Evolutionary conservation across 30 jellyfish, hydroid and myxozoan species (phyloP).

Genomic region (Cassiopea andromeda): DNA sequence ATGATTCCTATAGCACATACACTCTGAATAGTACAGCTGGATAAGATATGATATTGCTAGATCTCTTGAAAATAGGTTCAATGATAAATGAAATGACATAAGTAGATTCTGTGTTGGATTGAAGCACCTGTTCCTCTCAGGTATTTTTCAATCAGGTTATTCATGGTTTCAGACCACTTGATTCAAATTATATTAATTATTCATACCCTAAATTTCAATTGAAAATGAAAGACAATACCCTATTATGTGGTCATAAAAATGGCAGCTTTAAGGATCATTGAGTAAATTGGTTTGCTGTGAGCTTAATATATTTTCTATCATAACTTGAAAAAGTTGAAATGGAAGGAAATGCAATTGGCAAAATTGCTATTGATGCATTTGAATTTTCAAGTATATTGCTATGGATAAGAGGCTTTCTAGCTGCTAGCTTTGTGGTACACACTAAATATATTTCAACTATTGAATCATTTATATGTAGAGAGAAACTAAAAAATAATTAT

Average conservation of each 20-base stretch:
- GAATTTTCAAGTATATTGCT: not conserved
- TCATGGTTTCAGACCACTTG: slow-evolving; percentile 4
- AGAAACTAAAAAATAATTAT: too few species aligned
- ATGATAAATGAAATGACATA: not conserved
- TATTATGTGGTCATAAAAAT: slow-evolving; percentile 32
- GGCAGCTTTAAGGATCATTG: not conserved
- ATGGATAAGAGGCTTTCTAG: not conserved
- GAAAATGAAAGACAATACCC: slow-evolving; percentile 4
- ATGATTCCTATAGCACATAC: too few species aligned
- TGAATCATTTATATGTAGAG: too few species aligned
- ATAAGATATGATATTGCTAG: not conserved
- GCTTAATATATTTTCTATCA: not conserved
- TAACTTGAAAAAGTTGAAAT: slow-evolving; percentile 8
- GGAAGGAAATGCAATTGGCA: not conserved
- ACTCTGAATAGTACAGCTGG: not conserved
- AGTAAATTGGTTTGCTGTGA: slow-evolving; percentile 5
- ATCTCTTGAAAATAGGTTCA: not conserved
- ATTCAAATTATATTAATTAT: not conserved
- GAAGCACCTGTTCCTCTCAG: slow-evolving; percentile 6
- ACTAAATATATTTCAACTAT: too few species aligned
- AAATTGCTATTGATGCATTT: not conserved
- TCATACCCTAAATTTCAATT: not conserved
- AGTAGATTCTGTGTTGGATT: not conserved
- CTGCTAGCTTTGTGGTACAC: not conserved
- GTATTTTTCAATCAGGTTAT: slow-evolving; percentile 1